phyloP scores from a whole-genome alignment of 2,888 invertebrate genomes.

The Trichogramma dendrolimi region DNA sequence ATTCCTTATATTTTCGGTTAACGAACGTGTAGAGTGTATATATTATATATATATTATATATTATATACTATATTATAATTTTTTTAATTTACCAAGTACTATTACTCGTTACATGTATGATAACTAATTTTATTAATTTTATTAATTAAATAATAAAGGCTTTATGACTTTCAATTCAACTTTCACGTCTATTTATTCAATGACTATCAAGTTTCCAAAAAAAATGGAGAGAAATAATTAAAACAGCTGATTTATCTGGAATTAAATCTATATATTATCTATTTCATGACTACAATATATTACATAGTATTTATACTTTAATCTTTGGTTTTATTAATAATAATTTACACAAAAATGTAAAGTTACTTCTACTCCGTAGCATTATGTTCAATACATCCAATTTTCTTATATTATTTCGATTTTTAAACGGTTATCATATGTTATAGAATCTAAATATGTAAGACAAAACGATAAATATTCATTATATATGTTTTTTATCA shows the following conservation, averaged over 20 bases:
- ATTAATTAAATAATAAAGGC: slow-evolving; percentile 29
- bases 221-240: slow-evolving; percentile 3
- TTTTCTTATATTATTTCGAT: slow-evolving; percentile 20
- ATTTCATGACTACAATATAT: slow-evolving; percentile 31
- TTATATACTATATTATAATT: slow-evolving; percentile 27
- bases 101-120: slow-evolving; percentile 30
- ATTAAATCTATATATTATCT: slow-evolving; percentile 29
- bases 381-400: slow-evolving; percentile 8
- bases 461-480: neutral
- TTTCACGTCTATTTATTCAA: slow-evolving; percentile 2
- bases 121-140: slow-evolving; percentile 28
- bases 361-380: slow-evolving; percentile 23
- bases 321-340: slow-evolving; percentile 37
- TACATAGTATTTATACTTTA: slow-evolving; percentile 32
- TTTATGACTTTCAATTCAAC: slow-evolving; percentile 23
- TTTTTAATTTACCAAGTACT: slow-evolving; percentile 26
- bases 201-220: neutral
- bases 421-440: slow-evolving; percentile 24
- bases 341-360: slow-evolving; percentile 30
- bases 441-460: slow-evolving; percentile 6
- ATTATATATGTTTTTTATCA: neutral
- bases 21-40: slow-evolving; percentile 16
- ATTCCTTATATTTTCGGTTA: slow-evolving; percentile 21
- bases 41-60: slow-evolving; percentile 16
- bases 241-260: slow-evolving; percentile 19